phyloP scores from a whole-genome alignment of 2,113 vertebrate genomes.

The Bolborhynchus lineola region DNA sequence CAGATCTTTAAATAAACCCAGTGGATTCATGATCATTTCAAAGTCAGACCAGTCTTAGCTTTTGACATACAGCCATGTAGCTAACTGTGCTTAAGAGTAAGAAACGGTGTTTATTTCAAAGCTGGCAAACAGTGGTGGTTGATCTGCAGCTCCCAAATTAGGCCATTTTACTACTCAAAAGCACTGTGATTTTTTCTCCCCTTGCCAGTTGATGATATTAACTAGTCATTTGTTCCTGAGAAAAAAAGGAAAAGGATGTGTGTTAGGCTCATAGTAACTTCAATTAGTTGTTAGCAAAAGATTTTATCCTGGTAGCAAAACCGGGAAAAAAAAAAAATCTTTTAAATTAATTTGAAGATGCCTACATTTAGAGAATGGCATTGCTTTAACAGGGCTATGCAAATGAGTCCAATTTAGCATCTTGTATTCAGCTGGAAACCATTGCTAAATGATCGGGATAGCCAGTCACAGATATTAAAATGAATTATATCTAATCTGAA shows the following conservation, averaged over 20 bases:
- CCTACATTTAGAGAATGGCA: slow-evolving; percentile 88
- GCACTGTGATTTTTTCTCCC: neutral
- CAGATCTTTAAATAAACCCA: neutral
- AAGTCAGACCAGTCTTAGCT: slow-evolving; percentile 30
- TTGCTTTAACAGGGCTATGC: slow-evolving; percentile 89
- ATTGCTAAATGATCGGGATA: slow-evolving; percentile 98
- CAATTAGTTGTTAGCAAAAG: slow-evolving; percentile 79
- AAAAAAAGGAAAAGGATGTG: slow-evolving; percentile 53
- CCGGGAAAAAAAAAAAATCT: slow-evolving; percentile 72
- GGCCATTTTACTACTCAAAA: slow-evolving; percentile 29
- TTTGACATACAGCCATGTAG: slow-evolving; percentile 18
- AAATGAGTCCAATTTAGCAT: slow-evolving; percentile 97
- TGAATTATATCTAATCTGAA: slow-evolving; percentile 99
- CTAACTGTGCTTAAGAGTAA: slow-evolving; percentile 29
- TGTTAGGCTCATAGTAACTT: slow-evolving; percentile 71
- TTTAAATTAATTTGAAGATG: slow-evolving; percentile 90
- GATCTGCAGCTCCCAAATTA: slow-evolving; percentile 43
- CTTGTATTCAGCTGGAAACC: slow-evolving; percentile 97
- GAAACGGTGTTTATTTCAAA: slow-evolving; percentile 31
- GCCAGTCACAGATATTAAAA: slow-evolving; percentile 99
- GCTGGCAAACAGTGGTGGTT: slow-evolving; percentile 48
- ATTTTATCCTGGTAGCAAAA: slow-evolving; percentile 79
- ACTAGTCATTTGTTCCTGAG: slow-evolving; percentile 61
- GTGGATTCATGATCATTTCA: slow-evolving; percentile 18
- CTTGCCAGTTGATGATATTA: slow-evolving; percentile 69